Base-by-base conservation (phyloP, 2,113 vertebrate species). In the Zosterops borbonicus region DNA sequence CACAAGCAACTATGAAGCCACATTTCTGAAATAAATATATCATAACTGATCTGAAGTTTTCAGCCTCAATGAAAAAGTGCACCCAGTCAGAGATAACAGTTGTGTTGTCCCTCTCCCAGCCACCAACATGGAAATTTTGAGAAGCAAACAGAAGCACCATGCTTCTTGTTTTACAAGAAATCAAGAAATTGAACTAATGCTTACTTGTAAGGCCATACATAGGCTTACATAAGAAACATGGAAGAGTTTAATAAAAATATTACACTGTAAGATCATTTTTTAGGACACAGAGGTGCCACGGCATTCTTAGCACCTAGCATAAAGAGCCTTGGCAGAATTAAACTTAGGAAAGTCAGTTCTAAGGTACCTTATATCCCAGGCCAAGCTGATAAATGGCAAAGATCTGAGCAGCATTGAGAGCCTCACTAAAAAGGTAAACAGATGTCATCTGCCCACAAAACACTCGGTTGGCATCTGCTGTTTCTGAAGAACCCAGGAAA, bases 401-500 rank as follows among this genome's bases (percentile, higher is more conserved):
- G 92, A 99, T 99, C 96, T 99, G 99, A 97, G 99, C 99, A 47
- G 99, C 99, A 56, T 98, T 99, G 85, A 99, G 99, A 89, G 98
- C 98, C 91, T 99, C 99, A 91, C 98, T 98, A 56, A 99, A 99
- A 93, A 99, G 98, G 97, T 99, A 99, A 92, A 99, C 98, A 3
- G 99, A 98, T 52, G 99, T 99, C 99, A 99, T 99, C 96, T 99
- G 99, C 55, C 99, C 99, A 91, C 99, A 99, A 95, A 99, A 99
- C 64, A 99, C 99, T 58, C 99, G 98, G 92, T 99, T 99, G 87
- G 98, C 98, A 91, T 99, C 99, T 35, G 99, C 99, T 17, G 99
- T 99, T 98, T 99, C 99, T 22, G 99, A 99, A 6, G 99, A 99
- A 42, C 99, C 99, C 96, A 99, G 98, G 98, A 99, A 99, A 98